A percentile compares a stretch with the other conserved stretches of the same genome.
Conservation (phyloP, 2,113 vertebrate species). For the Labrus mixtus region DNA sequence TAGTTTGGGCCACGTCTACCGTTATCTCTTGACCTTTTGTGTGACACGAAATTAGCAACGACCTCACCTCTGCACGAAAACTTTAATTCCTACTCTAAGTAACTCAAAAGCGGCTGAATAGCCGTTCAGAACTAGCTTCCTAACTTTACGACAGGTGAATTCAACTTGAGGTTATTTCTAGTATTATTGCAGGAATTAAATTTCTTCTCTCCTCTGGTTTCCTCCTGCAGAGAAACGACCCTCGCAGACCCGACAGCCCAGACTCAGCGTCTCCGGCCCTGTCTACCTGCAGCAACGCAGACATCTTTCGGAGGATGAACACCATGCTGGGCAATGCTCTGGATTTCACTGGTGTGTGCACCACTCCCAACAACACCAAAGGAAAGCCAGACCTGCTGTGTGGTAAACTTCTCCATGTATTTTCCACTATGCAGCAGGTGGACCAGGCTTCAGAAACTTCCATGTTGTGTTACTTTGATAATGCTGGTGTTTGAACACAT, state of each 20-base stretch:
- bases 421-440: background rate
- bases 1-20: background rate
- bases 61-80: background rate
- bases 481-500: background rate
- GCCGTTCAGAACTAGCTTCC: background rate
- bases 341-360: conserved; percentile 96
- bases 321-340: conserved; percentile 95
- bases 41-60: background rate
- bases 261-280: conserved; percentile 89
- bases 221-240: conserved; percentile 88
- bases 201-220: background rate
- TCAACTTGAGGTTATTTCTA: background rate
- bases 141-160: no score
- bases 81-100: background rate
- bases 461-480: background rate
- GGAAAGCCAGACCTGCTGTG: conserved; percentile 85
- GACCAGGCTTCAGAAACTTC: background rate
- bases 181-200: background rate
- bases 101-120: background rate
- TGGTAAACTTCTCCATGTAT: conserved; percentile 79
- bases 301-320: conserved; percentile 96
- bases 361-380: conserved; percentile 87
- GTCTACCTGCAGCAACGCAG: conserved; percentile 96
- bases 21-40: background rate
- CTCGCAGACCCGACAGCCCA: conserved; percentile 88